Conservation (phyloP, 2,888 invertebrate genomes). For the Apoderus coryli region DNA sequence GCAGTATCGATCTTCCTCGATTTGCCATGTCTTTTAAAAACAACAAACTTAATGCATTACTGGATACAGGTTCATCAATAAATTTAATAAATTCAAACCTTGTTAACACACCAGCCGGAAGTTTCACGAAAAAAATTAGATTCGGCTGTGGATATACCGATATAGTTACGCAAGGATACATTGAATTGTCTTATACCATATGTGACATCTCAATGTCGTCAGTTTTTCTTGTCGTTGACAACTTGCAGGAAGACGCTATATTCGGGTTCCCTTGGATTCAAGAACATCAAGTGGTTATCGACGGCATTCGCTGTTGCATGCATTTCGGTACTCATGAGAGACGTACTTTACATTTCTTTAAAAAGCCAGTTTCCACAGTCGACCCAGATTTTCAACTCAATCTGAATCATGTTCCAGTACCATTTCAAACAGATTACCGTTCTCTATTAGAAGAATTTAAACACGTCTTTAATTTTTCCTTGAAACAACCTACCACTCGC, state of each 20-base stretch:
- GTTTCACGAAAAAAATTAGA: background rate
- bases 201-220: background rate
- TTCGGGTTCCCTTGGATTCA: slow-evolving; percentile 4
- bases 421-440: background rate
- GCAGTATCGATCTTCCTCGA: no score
- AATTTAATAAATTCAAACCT: slow-evolving; percentile 4
- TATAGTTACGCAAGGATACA: slow-evolving; percentile 2
- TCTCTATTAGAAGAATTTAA: slow-evolving; percentile 2
- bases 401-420: no score
- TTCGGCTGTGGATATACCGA: slow-evolving; percentile 2
- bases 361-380: background rate
- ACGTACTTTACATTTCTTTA: slow-evolving; percentile 4
- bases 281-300: slow-evolving; percentile 3
- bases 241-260: slow-evolving; percentile 5
- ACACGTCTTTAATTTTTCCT: slow-evolving; percentile 2
- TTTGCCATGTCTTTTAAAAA: no score
- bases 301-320: slow-evolving; percentile 2
- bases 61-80: slow-evolving; percentile 2
- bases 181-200: background rate
- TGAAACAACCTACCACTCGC: slow-evolving; percentile 2
- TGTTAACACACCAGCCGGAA: slow-evolving; percentile 1
- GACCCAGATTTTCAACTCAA: background rate
- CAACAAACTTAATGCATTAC: slow-evolving; percentile 2
- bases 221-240: slow-evolving; percentile 7
- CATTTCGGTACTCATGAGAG: slow-evolving; percentile 6